Conservation (phyloP, 1,140 invertebrate species). For the Heterodera schachtii region DNA sequence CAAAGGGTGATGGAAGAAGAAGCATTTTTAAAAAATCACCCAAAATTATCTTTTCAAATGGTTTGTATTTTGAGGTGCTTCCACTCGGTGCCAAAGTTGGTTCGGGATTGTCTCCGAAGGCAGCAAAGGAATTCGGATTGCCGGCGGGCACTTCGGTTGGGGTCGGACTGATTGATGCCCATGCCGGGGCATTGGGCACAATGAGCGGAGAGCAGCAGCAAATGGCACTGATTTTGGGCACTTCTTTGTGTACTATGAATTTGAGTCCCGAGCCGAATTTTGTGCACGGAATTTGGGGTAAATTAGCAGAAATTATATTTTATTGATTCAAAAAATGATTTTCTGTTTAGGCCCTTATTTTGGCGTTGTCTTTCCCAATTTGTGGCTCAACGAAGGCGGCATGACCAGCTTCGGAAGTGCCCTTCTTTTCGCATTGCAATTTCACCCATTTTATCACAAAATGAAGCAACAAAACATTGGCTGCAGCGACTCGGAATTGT, state of each 20-base stretch:
- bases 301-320: not conserved
- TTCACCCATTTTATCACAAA: not conserved
- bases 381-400: conserved; percentile 5
- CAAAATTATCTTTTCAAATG: too few relatives aligned
- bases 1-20: not conserved
- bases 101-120: not conserved
- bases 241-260: not conserved
- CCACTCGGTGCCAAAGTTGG: not conserved
- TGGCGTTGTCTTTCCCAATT: conserved; percentile 1
- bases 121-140: not conserved
- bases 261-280: not conserved
- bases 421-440: not conserved
- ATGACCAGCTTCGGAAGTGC: conserved; percentile 7
- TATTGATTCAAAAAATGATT: not conserved
- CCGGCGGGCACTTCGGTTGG: not conserved
- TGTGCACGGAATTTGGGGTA: conserved; percentile 3
- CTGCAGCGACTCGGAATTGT: not conserved
- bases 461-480: not conserved
- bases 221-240: not conserved
- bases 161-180: not conserved
- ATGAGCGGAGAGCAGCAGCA: not conserved
- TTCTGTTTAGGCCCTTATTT: not conserved
- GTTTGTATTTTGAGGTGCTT: too few relatives aligned
- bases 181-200: not conserved
- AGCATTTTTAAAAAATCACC: too few relatives aligned